Conservation (phyloP, 2,888 invertebrate genomes). For the Philereme transversata region DNA sequence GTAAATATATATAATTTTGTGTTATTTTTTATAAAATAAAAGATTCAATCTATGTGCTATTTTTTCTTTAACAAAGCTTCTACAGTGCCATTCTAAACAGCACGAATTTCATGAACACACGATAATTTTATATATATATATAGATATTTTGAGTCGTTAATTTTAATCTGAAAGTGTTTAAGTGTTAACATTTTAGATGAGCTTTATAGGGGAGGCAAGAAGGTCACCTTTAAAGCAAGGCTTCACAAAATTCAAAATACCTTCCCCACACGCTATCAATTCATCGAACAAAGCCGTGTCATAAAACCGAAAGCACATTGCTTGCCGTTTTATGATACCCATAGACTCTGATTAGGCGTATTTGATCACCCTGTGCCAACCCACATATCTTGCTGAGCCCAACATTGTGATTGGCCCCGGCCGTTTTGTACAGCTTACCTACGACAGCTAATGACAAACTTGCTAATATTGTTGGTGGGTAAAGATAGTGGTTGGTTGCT, state of each 20-base stretch:
- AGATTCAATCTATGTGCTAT: too few relatives aligned
- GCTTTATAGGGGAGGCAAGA: too few relatives aligned
- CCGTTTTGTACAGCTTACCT: slow-evolving; percentile 1
- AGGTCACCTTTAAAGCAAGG: not conserved
- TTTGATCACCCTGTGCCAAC: slow-evolving; percentile 14
- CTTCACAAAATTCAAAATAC: not conserved
- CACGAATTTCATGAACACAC: too few relatives aligned
- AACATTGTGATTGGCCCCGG: slow-evolving; percentile 4
- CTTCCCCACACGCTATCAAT: slow-evolving; percentile 8
- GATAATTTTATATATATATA: too few relatives aligned
- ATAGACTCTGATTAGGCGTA: slow-evolving; percentile 10
- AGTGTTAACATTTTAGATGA: too few relatives aligned
- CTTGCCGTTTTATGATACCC: not conserved
- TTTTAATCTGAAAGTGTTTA: too few relatives aligned
- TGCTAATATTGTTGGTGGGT: too few relatives aligned
- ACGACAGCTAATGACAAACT: too few relatives aligned
- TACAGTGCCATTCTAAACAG: too few relatives aligned
- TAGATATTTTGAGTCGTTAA: too few relatives aligned
- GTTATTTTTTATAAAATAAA: not conserved
- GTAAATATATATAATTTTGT: not conserved
- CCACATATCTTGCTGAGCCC: slow-evolving; percentile 9
- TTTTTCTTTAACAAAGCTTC: too few relatives aligned
- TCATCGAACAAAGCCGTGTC: slow-evolving; percentile 12
- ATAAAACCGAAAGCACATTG: slow-evolving; percentile 14
- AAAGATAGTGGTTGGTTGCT: too few relatives aligned